Conservation (phyloP, 2,113 vertebrate genomes). For the Crotalus helleri region DNA sequence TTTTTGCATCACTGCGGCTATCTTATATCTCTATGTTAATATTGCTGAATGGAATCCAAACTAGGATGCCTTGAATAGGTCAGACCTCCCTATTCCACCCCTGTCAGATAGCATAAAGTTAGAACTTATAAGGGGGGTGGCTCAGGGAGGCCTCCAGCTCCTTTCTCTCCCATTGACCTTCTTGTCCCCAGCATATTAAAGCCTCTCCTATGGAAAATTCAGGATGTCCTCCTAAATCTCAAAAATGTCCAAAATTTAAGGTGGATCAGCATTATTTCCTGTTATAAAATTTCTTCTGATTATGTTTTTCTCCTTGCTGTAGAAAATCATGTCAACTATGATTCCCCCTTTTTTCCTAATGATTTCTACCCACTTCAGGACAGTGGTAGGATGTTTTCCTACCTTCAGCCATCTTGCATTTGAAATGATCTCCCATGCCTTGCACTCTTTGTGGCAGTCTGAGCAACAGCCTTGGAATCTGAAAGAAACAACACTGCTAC, state of each 20-base stretch:
- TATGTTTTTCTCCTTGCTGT: too few relatives aligned
- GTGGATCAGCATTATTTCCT: neutral
- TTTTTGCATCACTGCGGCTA: neutral
- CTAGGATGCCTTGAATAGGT: neutral
- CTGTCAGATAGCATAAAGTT: neutral
- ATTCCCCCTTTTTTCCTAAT: neutral
- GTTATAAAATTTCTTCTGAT: neutral
- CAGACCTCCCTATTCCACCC: neutral
- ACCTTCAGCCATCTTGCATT: neutral
- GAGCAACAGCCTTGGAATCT: neutral
- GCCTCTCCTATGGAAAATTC: neutral
- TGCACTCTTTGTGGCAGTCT: neutral
- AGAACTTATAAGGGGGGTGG: neutral
- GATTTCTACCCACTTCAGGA: neutral
- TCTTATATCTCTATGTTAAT: neutral
- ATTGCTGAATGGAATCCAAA: neutral
- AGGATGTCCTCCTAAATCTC: neutral
- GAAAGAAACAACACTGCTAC: neutral
- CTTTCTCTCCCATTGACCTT: neutral
- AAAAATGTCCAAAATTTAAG: neutral
- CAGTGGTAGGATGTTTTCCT: neutral
- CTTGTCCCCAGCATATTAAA: neutral
- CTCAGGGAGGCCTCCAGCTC: neutral
- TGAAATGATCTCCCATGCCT: neutral
- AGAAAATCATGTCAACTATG: neutral